Conservation (phyloP, 2,797 vertebrate genomes). For the Acipenser ruthenus region DNA sequence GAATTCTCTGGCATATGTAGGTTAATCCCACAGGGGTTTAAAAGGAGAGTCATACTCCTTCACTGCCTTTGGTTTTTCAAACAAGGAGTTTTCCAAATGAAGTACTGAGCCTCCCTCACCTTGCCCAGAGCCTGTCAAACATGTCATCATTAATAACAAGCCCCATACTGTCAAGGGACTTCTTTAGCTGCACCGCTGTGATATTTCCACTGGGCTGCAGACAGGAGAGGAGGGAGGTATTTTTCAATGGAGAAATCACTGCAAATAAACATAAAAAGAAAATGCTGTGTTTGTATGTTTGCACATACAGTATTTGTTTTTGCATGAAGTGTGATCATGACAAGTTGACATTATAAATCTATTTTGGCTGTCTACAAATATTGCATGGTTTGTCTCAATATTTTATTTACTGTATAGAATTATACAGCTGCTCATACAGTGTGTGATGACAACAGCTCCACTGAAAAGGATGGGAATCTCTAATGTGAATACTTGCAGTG, state of each 20-base stretch:
- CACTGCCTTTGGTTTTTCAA: background rate
- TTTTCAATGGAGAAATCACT: conserved; percentile 13
- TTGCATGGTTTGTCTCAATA: too few relatives aligned
- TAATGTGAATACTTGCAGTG: too few relatives aligned
- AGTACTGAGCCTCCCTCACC: conserved; percentile 12
- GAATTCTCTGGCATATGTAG: background rate
- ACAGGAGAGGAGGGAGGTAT: conserved; percentile 15
- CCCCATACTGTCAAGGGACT: conserved; percentile 13
- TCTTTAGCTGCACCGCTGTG: conserved; percentile 16
- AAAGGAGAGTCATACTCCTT: background rate
- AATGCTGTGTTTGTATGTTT: too few relatives aligned
- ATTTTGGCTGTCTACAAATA: too few relatives aligned
- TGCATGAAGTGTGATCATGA: too few relatives aligned
- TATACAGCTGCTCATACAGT: too few relatives aligned
- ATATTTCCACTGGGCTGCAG: conserved; percentile 10
- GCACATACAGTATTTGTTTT: too few relatives aligned
- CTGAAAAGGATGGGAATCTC: too few relatives aligned
- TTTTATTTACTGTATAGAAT: too few relatives aligned
- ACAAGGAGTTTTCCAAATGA: background rate
- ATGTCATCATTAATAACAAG: conserved; percentile 12
- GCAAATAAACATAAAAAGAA: background rate
- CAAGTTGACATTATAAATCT: too few relatives aligned
- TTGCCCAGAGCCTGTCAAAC: conserved; percentile 16
- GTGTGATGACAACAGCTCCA: too few relatives aligned
- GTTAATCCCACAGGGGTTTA: background rate